Evolutionary conservation across 2,888 invertebrate species (phyloP).

Genomic region (Trissolcus japonicus): DNA sequence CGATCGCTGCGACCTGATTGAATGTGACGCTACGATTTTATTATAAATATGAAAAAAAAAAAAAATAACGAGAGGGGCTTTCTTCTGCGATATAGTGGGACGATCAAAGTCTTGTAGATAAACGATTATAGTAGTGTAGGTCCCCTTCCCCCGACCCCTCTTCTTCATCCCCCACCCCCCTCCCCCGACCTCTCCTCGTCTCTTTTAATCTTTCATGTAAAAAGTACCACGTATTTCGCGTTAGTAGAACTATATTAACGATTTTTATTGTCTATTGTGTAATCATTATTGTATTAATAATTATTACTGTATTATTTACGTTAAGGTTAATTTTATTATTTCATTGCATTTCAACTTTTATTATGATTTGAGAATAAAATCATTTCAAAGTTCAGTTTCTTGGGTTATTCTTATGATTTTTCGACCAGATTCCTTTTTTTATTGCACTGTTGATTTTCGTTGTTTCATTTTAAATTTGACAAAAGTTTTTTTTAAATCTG

Average conservation of each 20-base stretch:
- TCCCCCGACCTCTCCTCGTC: constrained; percentile 48
- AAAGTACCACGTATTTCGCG: constrained; percentile 60
- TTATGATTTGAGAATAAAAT: constrained; percentile 74
- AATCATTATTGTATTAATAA: constrained; percentile 50
- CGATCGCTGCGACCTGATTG: constrained; percentile 31
- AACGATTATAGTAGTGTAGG: constrained; percentile 53
- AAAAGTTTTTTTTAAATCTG: background rate
- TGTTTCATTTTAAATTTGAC: constrained; percentile 26
- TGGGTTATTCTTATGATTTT: constrained; percentile 57
- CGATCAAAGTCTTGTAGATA: constrained; percentile 57
- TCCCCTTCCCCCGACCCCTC: constrained; percentile 51
- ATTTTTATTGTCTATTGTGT: constrained; percentile 65
- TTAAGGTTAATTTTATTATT: constrained; percentile 68
- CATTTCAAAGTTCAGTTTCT: constrained; percentile 70
- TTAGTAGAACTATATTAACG: constrained; percentile 62
- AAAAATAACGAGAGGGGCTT: constrained; percentile 40
- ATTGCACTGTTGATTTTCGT: constrained; percentile 34
- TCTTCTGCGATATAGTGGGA: constrained; percentile 45
- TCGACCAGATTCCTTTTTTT: constrained; percentile 21
- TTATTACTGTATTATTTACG: constrained; percentile 60
- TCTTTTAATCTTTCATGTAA: constrained; percentile 61
- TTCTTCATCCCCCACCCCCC: constrained; percentile 33
- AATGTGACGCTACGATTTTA: constrained; percentile 20
- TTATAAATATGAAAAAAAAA: constrained; percentile 41
- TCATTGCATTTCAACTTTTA: constrained; percentile 74